Percentiles rank a stretch among this genome's conserved stretches.
These are phyloP conservation scores for Heliconius eleuchia DNA, from an alignment of 1,140 invertebrate species.

Conservation along the genomic window DNA sequence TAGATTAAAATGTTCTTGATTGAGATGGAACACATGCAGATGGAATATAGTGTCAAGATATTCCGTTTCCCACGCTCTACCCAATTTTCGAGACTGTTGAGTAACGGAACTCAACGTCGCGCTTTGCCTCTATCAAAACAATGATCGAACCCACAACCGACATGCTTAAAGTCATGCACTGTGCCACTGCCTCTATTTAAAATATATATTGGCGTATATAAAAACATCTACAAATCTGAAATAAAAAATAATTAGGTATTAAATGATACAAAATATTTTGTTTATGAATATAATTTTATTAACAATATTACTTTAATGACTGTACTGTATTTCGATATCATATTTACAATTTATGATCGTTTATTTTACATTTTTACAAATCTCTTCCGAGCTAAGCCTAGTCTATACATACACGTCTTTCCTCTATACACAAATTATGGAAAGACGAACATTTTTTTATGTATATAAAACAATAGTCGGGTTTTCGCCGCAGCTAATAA, in stretches of 20 bases:
- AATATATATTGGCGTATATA: not conserved
- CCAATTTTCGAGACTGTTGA: too few species aligned
- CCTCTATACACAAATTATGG: slow-evolving; percentile 28
- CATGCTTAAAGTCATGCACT: too few species aligned
- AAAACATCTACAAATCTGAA: not conserved
- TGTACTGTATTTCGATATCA: slow-evolving; percentile 69
- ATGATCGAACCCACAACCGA: too few species aligned
- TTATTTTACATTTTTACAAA: slow-evolving; percentile 77
- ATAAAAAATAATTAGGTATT: not conserved
- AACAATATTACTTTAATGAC: slow-evolving; percentile 80
- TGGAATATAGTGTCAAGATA: too few species aligned
- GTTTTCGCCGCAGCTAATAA: slow-evolving; percentile 10
- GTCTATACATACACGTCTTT: slow-evolving; percentile 36
- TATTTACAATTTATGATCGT: slow-evolving; percentile 75
- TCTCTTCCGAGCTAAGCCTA: slow-evolving; percentile 37
- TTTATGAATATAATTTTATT: slow-evolving; percentile 81
- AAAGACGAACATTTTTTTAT: slow-evolving; percentile 24
- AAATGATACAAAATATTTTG: slow-evolving; percentile 68
- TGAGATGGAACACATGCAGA: too few species aligned
- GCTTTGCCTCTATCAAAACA: too few species aligned
- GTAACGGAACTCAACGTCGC: too few species aligned
- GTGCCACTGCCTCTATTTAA: too few species aligned
- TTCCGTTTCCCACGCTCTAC: too few species aligned
- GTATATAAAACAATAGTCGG: slow-evolving; percentile 25
- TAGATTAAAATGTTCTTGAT: too few species aligned